A percentile compares a stretch with the other conserved stretches of the same genome.
Evolutionary conservation across 2,888 invertebrate genomes (phyloP).

Genomic region (Balanococcus diminutus): DNA sequence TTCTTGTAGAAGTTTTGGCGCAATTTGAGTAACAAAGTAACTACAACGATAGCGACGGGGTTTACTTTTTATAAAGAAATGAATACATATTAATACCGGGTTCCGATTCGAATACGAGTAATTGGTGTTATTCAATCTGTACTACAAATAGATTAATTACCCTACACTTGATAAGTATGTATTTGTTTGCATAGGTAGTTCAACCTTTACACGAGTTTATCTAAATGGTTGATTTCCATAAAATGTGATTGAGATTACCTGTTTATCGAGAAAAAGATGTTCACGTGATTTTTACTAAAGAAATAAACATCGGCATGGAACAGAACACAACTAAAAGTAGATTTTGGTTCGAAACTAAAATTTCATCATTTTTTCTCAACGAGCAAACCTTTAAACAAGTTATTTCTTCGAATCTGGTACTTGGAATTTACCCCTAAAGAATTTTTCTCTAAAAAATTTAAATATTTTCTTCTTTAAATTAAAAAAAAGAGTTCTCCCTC

Average conservation of each 20-base stretch:
- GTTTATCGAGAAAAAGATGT: background rate
- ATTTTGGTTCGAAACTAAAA: background rate
- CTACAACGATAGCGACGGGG: too few relatives aligned
- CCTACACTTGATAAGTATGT: background rate
- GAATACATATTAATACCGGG: background rate
- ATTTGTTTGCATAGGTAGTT: too few relatives aligned
- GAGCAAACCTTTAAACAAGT: too few relatives aligned
- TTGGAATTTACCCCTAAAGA: too few relatives aligned
- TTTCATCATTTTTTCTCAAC: too few relatives aligned
- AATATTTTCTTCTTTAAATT: too few relatives aligned
- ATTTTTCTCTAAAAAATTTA: too few relatives aligned
- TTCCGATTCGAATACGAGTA: background rate
- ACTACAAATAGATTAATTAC: background rate
- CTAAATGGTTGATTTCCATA: background rate
- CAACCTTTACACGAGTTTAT: background rate
- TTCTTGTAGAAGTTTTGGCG: background rate
- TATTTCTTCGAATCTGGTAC: too few relatives aligned
- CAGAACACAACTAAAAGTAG: background rate
- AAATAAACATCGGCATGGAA: background rate
- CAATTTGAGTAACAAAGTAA: background rate
- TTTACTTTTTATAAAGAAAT: background rate
- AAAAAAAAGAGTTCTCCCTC: too few relatives aligned
- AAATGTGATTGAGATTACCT: background rate
- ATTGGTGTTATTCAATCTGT: background rate
- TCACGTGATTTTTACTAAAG: background rate